phyloP scores from a whole-genome alignment of 2,888 invertebrate genomes.

The Drosophila aldrichi region DNA sequence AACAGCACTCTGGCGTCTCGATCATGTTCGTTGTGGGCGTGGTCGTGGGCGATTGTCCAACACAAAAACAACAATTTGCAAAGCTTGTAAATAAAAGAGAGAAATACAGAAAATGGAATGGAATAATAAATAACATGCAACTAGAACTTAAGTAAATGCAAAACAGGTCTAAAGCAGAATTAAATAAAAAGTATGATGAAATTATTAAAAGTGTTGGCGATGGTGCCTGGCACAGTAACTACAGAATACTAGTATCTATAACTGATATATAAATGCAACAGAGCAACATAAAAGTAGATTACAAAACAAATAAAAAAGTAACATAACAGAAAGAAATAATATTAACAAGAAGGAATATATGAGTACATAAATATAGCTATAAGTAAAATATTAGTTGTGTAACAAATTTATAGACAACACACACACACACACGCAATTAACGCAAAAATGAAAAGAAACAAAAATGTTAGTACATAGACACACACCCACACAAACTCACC shows the following conservation, averaged over 20 bases:
- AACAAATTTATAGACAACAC: conserved; percentile 47
- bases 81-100: conserved; percentile 48
- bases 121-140: conserved; percentile 34
- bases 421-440: conserved; percentile 25
- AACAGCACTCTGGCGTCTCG: conserved; percentile 38
- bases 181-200: conserved; percentile 5
- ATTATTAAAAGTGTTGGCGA: conserved; percentile 48
- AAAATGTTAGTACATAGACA: conserved; percentile 36
- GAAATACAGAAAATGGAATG: conserved; percentile 1
- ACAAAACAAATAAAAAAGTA: conserved; percentile 23
- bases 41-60: conserved; percentile 39
- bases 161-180: conserved; percentile 61
- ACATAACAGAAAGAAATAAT: conserved; percentile 18
- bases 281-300: conserved; percentile 16
- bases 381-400: conserved; percentile 53
- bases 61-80: conserved; percentile 29
- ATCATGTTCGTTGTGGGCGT: conserved; percentile 37
- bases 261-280: conserved; percentile 18
- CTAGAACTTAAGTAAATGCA: conserved; percentile 51
- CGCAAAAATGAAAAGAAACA: conserved; percentile 23
- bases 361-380: conserved; percentile 45
- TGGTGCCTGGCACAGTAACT: conserved; percentile 72
- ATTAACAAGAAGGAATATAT: conserved; percentile 21
- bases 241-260: conserved; percentile 50
- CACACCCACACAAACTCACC: conserved; percentile 12